Conservation (phyloP, 2,797 vertebrate genomes). For the Discoglossus pictus region DNA sequence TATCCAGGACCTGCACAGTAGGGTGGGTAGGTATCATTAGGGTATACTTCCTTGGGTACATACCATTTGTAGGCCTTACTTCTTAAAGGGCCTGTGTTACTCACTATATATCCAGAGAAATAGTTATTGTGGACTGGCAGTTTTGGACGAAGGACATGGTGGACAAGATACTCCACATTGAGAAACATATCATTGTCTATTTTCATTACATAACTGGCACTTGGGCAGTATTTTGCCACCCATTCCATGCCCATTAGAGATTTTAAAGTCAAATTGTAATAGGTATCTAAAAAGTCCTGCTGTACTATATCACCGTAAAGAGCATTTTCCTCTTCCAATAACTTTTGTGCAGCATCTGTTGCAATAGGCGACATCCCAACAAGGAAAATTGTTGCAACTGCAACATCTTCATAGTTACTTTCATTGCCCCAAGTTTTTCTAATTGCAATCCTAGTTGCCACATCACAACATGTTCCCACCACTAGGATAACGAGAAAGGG, state of each 20-base stretch:
- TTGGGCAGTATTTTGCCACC: constrained; percentile 64
- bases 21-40: constrained; percentile 59
- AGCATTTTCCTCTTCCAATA: constrained; percentile 33
- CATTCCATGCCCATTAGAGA: constrained; percentile 77
- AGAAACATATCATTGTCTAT: constrained; percentile 77
- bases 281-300: constrained; percentile 72
- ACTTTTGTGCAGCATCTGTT: fast-evolving
- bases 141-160: constrained; percentile 55
- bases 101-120: constrained; percentile 66
- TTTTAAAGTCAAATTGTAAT: constrained; percentile 76
- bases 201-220: constrained; percentile 70
- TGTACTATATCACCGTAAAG: constrained; percentile 68
- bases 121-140: constrained; percentile 50
- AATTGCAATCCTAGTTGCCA: constrained; percentile 55
- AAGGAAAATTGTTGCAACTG: constrained; percentile 71
- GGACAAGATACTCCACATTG: constrained; percentile 66
- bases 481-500: constrained; percentile 77
- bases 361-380: constrained; percentile 53
- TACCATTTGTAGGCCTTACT: constrained; percentile 67
- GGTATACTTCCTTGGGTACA: constrained; percentile 62
- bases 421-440: constrained; percentile 76
- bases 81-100: constrained; percentile 52
- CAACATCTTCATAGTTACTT: constrained; percentile 58
- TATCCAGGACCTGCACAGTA: constrained; percentile 76
- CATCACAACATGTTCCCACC: constrained; percentile 52